Percentiles rank a stretch among this genome's conserved stretches.
Conservation (phyloP, 2,797 vertebrate species). For the Corythornis leucogaster region DNA sequence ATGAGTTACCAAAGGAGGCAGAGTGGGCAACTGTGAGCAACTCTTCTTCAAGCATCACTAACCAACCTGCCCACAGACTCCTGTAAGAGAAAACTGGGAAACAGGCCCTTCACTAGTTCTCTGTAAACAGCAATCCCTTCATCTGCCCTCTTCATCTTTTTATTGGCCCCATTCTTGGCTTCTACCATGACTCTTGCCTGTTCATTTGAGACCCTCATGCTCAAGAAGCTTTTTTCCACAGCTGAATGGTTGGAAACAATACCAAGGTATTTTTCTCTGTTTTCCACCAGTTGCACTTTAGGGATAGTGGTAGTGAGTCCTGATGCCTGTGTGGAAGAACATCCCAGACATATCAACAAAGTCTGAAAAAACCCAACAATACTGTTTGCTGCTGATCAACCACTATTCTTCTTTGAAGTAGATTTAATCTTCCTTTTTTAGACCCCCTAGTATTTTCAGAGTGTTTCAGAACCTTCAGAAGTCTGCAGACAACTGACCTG, state of each 20-base stretch:
- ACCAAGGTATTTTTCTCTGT: not conserved
- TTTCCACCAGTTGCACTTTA: not conserved
- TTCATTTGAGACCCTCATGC: not conserved
- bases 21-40: constrained; percentile 7
- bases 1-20: constrained; percentile 11
- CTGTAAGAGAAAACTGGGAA: not conserved
- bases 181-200: not conserved
- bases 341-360: not conserved
- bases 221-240: not conserved
- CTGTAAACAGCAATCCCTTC: not conserved
- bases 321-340: not conserved
- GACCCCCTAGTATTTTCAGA: not conserved
- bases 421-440: not conserved
- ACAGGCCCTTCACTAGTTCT: not conserved
- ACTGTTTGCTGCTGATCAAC: not conserved
- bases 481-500: not conserved
- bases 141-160: not conserved
- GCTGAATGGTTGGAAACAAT: not conserved
- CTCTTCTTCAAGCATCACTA: constrained; percentile 44
- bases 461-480: not conserved
- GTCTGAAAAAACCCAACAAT: not conserved
- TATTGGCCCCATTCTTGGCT: not conserved
- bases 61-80: not conserved
- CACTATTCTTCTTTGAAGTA: not conserved
- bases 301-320: not conserved